Conservation (phyloP, 2,113 vertebrate species). For the Xenus cinereus region DNA sequence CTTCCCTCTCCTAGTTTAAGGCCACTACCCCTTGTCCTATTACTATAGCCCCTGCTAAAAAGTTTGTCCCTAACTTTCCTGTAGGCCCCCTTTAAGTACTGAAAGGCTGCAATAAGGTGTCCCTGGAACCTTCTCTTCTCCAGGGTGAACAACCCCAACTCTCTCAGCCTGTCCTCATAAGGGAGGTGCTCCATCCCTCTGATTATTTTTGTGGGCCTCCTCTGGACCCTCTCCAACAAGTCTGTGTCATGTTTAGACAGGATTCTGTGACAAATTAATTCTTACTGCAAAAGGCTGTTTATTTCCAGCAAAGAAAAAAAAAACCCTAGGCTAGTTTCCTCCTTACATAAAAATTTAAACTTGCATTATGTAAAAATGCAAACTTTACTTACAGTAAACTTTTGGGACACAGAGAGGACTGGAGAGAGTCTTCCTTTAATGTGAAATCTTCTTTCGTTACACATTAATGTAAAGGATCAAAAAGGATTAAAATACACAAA, state of each 20-base stretch:
- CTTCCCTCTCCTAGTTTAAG: background rate
- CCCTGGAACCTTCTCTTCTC: background rate
- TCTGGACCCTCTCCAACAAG: background rate
- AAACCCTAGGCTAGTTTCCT: background rate
- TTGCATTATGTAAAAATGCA: background rate
- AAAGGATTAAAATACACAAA: conserved; percentile 15
- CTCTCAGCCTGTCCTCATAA: background rate
- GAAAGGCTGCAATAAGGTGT: background rate
- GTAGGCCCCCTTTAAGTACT: background rate
- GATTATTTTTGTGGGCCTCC: background rate
- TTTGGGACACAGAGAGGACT: background rate
- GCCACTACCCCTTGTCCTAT: background rate
- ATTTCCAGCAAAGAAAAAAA: background rate
- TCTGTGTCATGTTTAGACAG: background rate
- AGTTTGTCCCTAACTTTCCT: background rate
- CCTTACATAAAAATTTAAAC: background rate
- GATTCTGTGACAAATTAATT: background rate
- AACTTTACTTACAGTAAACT: background rate
- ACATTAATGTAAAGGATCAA: background rate
- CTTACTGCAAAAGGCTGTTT: background rate
- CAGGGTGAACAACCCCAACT: background rate
- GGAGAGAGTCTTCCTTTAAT: background rate
- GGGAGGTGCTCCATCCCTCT: background rate
- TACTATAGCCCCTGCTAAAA: background rate
- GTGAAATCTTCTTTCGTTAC: background rate